A percentile compares a stretch with the other conserved stretches of the same genome.
These are phyloP conservation scores for Trichonephila clavata DNA, from an alignment of 1,140 invertebrate species.

Conservation along the genomic window DNA sequence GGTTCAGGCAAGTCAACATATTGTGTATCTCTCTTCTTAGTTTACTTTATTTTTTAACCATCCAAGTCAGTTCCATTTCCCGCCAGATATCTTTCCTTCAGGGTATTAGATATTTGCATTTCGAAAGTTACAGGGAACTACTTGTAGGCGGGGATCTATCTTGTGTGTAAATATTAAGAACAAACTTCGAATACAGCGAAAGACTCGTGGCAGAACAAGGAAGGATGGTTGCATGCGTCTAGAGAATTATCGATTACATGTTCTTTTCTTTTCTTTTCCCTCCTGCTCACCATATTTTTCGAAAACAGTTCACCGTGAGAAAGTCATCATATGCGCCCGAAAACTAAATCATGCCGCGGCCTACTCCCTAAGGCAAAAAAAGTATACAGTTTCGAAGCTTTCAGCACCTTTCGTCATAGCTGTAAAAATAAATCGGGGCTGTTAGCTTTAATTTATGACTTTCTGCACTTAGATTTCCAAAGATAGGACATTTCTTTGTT, in stretches of 20 bases:
- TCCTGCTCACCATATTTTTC: neutral
- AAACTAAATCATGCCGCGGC: neutral
- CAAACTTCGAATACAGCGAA: neutral
- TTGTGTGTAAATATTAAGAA: slow-evolving; percentile 49
- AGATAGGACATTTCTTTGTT: neutral
- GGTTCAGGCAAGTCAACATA: neutral
- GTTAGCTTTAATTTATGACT: slow-evolving; percentile 44
- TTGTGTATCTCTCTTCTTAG: neutral
- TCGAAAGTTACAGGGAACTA: slow-evolving; percentile 17
- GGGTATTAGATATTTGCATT: slow-evolving; percentile 49
- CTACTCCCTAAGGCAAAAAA: neutral
- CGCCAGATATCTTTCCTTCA: neutral
- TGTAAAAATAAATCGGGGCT: slow-evolving; percentile 40
- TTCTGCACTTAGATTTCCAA: neutral
- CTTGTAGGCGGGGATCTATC: neutral
- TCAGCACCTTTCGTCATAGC: neutral
- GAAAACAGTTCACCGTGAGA: slow-evolving; percentile 41
- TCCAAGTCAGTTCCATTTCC: slow-evolving; percentile 10
- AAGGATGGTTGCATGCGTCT: neutral
- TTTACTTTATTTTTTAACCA: neutral
- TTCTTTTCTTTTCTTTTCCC: neutral
- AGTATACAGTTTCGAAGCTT: slow-evolving; percentile 9
- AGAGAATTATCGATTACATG: slow-evolving; percentile 23
- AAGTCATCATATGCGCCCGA: slow-evolving; percentile 38
- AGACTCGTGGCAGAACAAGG: neutral